phyloP scores from a whole-genome alignment of 2,888 invertebrate genomes.

The Caenorhabditis virilis region DNA sequence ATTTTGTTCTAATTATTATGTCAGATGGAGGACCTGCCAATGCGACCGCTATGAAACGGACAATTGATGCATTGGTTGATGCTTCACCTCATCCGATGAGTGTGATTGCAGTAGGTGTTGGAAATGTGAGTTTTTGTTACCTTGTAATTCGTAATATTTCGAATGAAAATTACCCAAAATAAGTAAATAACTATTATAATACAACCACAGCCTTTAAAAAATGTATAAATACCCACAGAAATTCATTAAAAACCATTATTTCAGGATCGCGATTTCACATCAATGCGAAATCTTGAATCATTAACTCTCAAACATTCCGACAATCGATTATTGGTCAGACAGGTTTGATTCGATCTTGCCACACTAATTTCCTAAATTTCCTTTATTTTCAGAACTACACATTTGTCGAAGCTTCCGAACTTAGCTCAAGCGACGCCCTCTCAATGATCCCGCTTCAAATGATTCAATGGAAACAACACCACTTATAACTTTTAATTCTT shows the following conservation, averaged over 20 bases:
- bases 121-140: slow-evolving; percentile 16
- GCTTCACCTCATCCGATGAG: slow-evolving; percentile 59
- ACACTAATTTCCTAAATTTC: background rate
- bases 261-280: slow-evolving; percentile 30
- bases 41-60: slow-evolving; percentile 35
- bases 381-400: slow-evolving; percentile 35
- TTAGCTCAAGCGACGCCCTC: slow-evolving; percentile 23
- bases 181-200: no score
- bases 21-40: slow-evolving; percentile 61
- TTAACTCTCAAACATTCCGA: slow-evolving; percentile 43
- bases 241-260: background rate
- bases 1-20: slow-evolving; percentile 58
- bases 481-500: no score
- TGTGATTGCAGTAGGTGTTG: slow-evolving; percentile 55
- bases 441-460: slow-evolving; percentile 38
- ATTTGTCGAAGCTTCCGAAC: slow-evolving; percentile 18
- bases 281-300: slow-evolving; percentile 38
- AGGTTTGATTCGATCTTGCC: slow-evolving; percentile 10
- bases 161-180: no score
- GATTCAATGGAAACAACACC: slow-evolving; percentile 70
- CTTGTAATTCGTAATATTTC: no score
- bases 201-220: no score
- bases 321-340: slow-evolving; percentile 34
- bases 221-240: background rate
- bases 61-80: slow-evolving; percentile 56